Percentiles rank a stretch among this genome's conserved stretches.
These are phyloP conservation scores for Acromyrmex charruanus DNA, from an alignment of 1,140 invertebrate genomes.

Conservation along the genomic window DNA sequence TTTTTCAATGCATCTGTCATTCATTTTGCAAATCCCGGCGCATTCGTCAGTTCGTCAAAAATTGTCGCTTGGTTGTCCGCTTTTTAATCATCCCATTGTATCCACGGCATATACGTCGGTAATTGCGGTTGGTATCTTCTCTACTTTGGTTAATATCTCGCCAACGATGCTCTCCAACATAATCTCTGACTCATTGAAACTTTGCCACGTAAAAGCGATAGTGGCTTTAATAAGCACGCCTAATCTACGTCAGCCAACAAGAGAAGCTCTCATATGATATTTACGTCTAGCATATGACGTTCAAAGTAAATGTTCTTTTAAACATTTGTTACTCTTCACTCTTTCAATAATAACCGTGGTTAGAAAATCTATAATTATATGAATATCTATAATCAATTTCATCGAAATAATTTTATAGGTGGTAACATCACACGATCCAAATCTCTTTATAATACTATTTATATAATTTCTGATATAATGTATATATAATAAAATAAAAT, in stretches of 20 bases:
- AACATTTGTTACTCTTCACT: not conserved
- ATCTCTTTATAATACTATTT: not conserved
- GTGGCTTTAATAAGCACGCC: constrained; percentile 78
- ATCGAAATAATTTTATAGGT: not conserved
- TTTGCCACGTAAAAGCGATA: constrained; percentile 79
- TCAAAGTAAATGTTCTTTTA: constrained; percentile 18
- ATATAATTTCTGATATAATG: not conserved
- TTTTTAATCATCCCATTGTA: constrained; percentile 67
- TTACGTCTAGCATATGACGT: constrained; percentile 2
- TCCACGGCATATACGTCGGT: not conserved
- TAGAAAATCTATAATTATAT: not conserved
- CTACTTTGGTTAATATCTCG: constrained; percentile 70
- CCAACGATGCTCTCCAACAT: constrained; percentile 68
- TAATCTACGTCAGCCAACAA: constrained; percentile 79
- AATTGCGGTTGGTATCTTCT: constrained; percentile 59
- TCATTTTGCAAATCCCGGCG: not conserved
- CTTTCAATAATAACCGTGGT: not conserved
- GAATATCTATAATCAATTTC: constrained; percentile 4
- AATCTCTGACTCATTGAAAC: constrained; percentile 83
- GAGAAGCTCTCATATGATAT: constrained; percentile 39
- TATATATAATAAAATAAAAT: not conserved
- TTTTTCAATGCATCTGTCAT: not conserved
- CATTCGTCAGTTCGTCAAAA: constrained; percentile 51
- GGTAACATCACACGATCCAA: not conserved
- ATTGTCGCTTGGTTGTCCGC: constrained; percentile 33